Base-by-base conservation (phyloP, 2,113 vertebrate genomes). In the Aptenodytes patagonicus region DNA sequence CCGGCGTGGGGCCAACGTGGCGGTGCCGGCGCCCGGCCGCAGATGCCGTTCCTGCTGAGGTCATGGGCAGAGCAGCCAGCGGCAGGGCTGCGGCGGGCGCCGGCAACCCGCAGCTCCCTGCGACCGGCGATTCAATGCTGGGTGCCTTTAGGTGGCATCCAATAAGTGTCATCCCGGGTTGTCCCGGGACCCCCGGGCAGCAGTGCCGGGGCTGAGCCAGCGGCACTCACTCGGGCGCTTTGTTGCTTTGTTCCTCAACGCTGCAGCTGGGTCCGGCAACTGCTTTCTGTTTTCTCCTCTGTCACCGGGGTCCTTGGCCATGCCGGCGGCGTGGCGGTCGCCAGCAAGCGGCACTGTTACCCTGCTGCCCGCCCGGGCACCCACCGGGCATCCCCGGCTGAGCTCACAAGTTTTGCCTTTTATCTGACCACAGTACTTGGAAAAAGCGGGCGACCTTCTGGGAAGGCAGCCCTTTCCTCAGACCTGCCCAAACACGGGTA, bases 201-300 rank as follows among this genome's bases (percentile, higher is more conserved):
- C 51, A 7, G 38, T 4, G 0, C 31, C 1, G 8, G 32, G 14
- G 36, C 36, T 4, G 18, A 75, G 51, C 51, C 9, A 6, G 17
- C 9, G 4, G 12, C 0, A 0, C 49, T 44, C 0, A 0, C 34
- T 28, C n/a, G 1, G 4, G 49, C 6, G 2, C 42, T 46, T 17
- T 26, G 38, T 9, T 8, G 10, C 24, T 32, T 31, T 46, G 44
- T 31, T 17, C 25, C 17, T 31, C 25, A 0, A 1, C 2, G 21
- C 32, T 3, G 1, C 8, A 15, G 58, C 68, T 31, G 91, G 11
- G 5, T 18, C 44, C 2, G 5, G 46, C 0, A 3, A 32, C 57
- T 3, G 1, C 77, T 24, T 7, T 71, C 32, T 38, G 68, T n/a
- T 20, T 24, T 25, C 20, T 65, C 44, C 32, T 25, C 36, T 7